Evolutionary conservation across 2,797 vertebrate genomes (phyloP).

Genomic region (Platyrinchus mystaceus): DNA sequence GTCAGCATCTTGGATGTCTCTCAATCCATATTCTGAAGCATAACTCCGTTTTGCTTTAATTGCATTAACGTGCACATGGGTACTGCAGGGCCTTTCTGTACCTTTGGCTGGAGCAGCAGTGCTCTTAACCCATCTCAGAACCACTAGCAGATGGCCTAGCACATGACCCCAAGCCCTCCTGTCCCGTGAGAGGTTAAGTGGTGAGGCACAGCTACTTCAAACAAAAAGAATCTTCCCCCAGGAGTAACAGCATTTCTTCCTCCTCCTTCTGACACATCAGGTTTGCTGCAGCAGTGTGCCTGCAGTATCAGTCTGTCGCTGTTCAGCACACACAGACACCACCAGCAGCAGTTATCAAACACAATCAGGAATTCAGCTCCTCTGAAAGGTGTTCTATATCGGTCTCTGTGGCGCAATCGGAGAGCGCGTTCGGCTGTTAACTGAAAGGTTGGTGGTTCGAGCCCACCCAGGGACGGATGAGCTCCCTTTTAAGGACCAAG

Average conservation of each 20-base stretch:
- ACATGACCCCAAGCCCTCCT: not conserved
- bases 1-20: not conserved
- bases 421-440: constrained; percentile 78
- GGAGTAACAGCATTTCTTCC: not conserved
- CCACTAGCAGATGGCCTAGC: not conserved
- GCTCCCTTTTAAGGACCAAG: not conserved
- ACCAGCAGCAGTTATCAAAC: not conserved
- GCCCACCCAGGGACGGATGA: constrained; percentile 76
- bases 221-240: not conserved
- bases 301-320: not conserved
- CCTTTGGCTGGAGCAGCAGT: not conserved
- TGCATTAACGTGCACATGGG: not conserved
- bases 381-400: fast-evolving
- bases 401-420: constrained; percentile 78
- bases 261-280: not conserved
- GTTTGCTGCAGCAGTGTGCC: not conserved
- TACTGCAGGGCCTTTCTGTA: not conserved
- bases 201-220: not conserved
- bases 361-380: not conserved
- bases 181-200: not conserved
- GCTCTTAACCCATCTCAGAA: not conserved
- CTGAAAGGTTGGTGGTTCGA: constrained; percentile 79
- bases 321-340: not conserved
- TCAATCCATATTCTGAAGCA: not conserved
- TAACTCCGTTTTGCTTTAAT: not conserved